Conservation (phyloP, 2,888 invertebrate genomes). For the Clunio marinus region DNA sequence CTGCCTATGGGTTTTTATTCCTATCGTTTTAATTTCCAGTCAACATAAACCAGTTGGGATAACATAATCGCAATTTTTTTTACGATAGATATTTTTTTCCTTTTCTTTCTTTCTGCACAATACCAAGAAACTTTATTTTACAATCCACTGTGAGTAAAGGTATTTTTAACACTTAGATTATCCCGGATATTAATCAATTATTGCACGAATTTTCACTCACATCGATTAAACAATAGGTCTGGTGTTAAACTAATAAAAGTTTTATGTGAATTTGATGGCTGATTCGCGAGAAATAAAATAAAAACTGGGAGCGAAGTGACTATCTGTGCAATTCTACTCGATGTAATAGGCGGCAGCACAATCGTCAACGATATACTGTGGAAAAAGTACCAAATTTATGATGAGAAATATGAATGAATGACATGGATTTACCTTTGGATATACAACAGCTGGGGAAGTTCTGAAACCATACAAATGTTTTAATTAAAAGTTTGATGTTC, state of each 20-base stretch:
- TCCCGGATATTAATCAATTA: neutral
- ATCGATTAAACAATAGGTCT: neutral
- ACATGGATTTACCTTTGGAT: too few species aligned
- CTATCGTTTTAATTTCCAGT: slow-evolving; percentile 19
- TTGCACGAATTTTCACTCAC: slow-evolving; percentile 16
- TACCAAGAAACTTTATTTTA: slow-evolving; percentile 12
- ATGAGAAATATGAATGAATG: too few species aligned
- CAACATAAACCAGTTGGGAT: slow-evolving; percentile 25
- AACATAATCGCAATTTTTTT: slow-evolving; percentile 26
- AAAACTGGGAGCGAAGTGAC: slow-evolving; percentile 21
- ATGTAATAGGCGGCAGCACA: too few species aligned
- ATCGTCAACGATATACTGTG: too few species aligned
- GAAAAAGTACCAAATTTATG: too few species aligned
- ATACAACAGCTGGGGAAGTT: too few species aligned
- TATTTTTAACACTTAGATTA: neutral
- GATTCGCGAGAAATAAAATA: slow-evolving; percentile 30
- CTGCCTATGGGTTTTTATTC: neutral
- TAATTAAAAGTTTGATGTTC: too few species aligned
- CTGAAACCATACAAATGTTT: too few species aligned
- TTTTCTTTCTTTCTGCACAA: slow-evolving; percentile 25
- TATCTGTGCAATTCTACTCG: too few species aligned
- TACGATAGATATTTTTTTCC: neutral
- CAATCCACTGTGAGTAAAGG: neutral
- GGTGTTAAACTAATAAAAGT: neutral
- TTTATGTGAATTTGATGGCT: slow-evolving; percentile 26